Evolutionary conservation across 2,888 invertebrate genomes (phyloP), one percentile per base, ranked within the genome.

Genomic region (Ormyrus nitidulus): DNA sequence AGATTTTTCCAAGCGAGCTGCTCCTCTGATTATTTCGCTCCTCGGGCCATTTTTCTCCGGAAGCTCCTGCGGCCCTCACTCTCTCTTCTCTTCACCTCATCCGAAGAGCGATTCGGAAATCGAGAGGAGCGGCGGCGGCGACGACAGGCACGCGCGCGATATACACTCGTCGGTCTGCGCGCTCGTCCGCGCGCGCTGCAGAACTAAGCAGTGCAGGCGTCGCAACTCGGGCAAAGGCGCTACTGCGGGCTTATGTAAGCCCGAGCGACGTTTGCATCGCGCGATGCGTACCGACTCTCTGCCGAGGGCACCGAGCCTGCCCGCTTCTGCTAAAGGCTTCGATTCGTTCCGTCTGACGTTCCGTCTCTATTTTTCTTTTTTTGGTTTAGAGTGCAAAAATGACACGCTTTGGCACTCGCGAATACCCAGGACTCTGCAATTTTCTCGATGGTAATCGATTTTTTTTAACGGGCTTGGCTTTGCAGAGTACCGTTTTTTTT

Each of bases 221-320:
- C 34, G 34, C 34, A 34, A 51, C 53, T 61, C 7, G 34, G 34
- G 59, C 34, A 59, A 11, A 59, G 34, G 59, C 2, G 58, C 34
- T 34, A 34, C 34, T 34, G 34, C 34, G n/a, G 34, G 66, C 78
- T 78, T 78, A 78, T 61, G 78, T 78, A 78, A 78, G 78, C 78
- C 61, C 72, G 53, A 34, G n/a, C 78, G 78, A 78, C 66, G 78
- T 61, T 72, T 66, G 72, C 72, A 72, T 72, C 78, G 72, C 66
- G 72, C 70, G 70, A 66, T 75, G 13, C 19, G 9, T 13, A 34
- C 6, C 34, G 58, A 49, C 8, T 9, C 10, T 8, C 10, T 8
- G 13, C 9, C 13, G 46, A 1, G 10, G 5, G 48, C 64, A 13
- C 44, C 19, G 48, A 8, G 58, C 46, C 7, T 70, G 34, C 58